Conservation (phyloP, 2,888 invertebrate genomes). For the Exephanes ischioxanthus region DNA sequence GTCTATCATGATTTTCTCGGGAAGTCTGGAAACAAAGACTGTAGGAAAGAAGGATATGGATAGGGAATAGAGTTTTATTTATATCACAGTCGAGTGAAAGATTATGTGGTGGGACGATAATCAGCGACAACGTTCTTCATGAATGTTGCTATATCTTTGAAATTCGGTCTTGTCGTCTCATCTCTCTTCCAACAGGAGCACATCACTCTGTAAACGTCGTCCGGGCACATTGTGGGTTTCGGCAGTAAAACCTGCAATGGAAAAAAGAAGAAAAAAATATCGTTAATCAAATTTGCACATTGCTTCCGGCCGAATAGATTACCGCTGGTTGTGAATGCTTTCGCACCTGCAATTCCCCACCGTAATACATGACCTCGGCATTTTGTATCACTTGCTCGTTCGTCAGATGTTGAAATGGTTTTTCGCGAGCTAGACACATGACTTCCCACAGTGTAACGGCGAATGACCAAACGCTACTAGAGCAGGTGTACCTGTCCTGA, state of each 20-base stretch:
- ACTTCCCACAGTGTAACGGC: slow-evolving; percentile 89
- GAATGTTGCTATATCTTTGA: slow-evolving; percentile 89
- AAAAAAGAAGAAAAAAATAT: slow-evolving; percentile 32
- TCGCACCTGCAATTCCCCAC: slow-evolving; percentile 87
- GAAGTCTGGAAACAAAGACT: slow-evolving; percentile 42
- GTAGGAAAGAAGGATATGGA: slow-evolving; percentile 35
- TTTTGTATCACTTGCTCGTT: slow-evolving; percentile 89
- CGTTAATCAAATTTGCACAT: neutral
- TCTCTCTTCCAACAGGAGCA: slow-evolving; percentile 89
- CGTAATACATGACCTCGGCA: slow-evolving; percentile 89
- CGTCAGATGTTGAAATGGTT: slow-evolving; percentile 87
- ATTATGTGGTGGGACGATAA: slow-evolving; percentile 84
- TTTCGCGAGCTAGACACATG: slow-evolving; percentile 87
- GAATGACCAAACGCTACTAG: slow-evolving; percentile 88
- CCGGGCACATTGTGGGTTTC: slow-evolving; percentile 91
- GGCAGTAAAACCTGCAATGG: slow-evolving; percentile 87
- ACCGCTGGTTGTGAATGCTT: neutral
- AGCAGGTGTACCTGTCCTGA: slow-evolving; percentile 88
- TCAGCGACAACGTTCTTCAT: slow-evolving; percentile 88
- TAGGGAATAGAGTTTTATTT: slow-evolving; percentile 46
- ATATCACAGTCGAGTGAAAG: slow-evolving; percentile 80
- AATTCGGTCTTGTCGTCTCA: slow-evolving; percentile 87
- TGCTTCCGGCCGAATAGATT: neutral
- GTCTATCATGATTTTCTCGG: slow-evolving; percentile 34
- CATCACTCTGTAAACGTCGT: slow-evolving; percentile 91